A percentile compares a stretch with the other conserved stretches of the same genome.
Conservation (phyloP, 2,797 vertebrate species). For the Pteropus rufus region DNA sequence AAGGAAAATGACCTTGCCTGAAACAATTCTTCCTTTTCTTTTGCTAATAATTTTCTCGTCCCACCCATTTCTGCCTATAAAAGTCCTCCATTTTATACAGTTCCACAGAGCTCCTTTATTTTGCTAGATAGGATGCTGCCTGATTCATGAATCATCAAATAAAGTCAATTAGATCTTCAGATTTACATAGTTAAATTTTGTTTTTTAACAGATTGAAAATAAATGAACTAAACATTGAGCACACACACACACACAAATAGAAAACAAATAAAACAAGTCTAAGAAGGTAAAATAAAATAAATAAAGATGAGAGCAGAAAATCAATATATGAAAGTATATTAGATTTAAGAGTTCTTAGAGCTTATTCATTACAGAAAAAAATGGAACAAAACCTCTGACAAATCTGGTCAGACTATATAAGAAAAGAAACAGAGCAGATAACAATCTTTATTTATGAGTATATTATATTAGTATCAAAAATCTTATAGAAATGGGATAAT, state of each 20-base stretch:
- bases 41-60: background rate
- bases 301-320: background rate
- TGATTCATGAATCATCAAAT: background rate
- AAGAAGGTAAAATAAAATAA: background rate
- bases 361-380: background rate
- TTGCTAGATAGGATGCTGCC: background rate
- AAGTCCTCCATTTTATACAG: background rate
- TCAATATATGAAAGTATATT: background rate
- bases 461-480: background rate
- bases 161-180: background rate
- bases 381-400: background rate
- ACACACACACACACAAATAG: background rate
- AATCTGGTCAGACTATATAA: background rate
- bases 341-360: background rate
- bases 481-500: background rate
- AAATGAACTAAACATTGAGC: background rate
- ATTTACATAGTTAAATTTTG: background rate
- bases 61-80: background rate
- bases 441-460: background rate
- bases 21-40: background rate
- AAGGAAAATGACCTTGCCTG: background rate
- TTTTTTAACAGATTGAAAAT: background rate
- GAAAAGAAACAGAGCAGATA: background rate
- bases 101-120: background rate
- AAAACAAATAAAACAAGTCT: background rate